Base-by-base conservation (phyloP, 1,140 invertebrate genomes). In the Leptestheria dahalacensis region DNA sequence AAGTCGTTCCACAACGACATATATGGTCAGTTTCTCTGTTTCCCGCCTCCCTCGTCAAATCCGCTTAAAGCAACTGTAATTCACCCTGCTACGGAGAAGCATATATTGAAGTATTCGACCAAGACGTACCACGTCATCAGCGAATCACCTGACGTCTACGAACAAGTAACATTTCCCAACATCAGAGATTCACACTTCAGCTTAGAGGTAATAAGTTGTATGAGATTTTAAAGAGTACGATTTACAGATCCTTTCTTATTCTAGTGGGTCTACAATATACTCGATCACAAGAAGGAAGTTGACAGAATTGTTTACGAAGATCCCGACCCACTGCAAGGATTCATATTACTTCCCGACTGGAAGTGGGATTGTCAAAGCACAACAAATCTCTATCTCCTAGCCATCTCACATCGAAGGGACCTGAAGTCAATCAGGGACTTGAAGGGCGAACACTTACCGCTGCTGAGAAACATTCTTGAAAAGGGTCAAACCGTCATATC, bases 261-360 rank as follows among this genome's bases (percentile, higher is more conserved):
- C 63, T 63, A 96, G 86, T 98, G 94, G 95, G 84, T 99, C 0
- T 88, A 91, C 68, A 98, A 99, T 72, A 92, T 97, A 63, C 70
- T 99, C 10, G 84, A 92, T 47, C 89, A 93, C 64, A 89, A 86
- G 69, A 82, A 82, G 59, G 94, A 98, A 78, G 73, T 74, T 3
- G 93, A 97, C 25, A 79, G 85, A 64, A 84, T 98, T 51, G 75
- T 96, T 3, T 74, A 75, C 53, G 86, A 96, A 71, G 90, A 96
- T 73, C 64, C 74, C 10, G 83, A 93, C 73, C 74, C 82, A 28
- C 76, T 82, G 49, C 80, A 70, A 55, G 94, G 94, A 0, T 98
- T 97, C 73, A 76, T 96, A 23, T 69, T 97, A 2, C 61, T 94
- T 1, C 90, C 91, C 1, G 94, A 97, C 74, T 75, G 96, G 51